These are phyloP conservation scores for Iselma pallidipennis DNA, from an alignment of 2,888 invertebrate species.

Conservation along the genomic window DNA sequence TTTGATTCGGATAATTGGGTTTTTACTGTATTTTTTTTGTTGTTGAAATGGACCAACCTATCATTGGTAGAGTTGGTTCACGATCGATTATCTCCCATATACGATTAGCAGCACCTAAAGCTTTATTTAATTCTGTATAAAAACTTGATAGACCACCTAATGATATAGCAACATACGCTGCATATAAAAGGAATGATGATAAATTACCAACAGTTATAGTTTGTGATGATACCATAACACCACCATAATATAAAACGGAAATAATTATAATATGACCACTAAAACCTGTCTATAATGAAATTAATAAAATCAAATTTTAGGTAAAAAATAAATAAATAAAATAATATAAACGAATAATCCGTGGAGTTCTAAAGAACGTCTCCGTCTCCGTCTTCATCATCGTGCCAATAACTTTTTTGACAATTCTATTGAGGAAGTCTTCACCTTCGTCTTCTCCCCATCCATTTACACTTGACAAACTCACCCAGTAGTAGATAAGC, in stretches of 20 bases:
- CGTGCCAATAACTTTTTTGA: too few relatives aligned
- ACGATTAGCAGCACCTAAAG: conserved; percentile 87
- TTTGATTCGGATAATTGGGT: too few relatives aligned
- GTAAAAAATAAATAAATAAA: conserved; percentile 22
- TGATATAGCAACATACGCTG: conserved; percentile 90
- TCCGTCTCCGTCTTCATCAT: too few relatives aligned
- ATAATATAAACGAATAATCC: too few relatives aligned
- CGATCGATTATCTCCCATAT: conserved; percentile 90
- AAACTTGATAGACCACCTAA: conserved; percentile 89
- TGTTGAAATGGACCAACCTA: conserved; percentile 59
- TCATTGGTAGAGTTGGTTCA: conserved; percentile 72
- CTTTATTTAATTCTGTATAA: conserved; percentile 92
- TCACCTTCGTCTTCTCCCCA: too few relatives aligned
- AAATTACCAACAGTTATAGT: conserved; percentile 82
- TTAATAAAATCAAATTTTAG: too few relatives aligned
- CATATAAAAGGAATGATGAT: conserved; percentile 92
- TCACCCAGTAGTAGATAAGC: too few relatives aligned
- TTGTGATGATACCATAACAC: conserved; percentile 81
- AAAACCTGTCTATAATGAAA: conserved; percentile 71
- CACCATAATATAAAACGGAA: conserved; percentile 90
- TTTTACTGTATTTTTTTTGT: too few relatives aligned
- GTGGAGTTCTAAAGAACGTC: too few relatives aligned
- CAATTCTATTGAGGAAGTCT: too few relatives aligned
- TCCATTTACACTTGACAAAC: too few relatives aligned
- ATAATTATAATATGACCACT: conserved; percentile 89